Evolutionary conservation across 2,888 invertebrate species (phyloP).

Genomic region (Charanyca ferruginea): DNA sequence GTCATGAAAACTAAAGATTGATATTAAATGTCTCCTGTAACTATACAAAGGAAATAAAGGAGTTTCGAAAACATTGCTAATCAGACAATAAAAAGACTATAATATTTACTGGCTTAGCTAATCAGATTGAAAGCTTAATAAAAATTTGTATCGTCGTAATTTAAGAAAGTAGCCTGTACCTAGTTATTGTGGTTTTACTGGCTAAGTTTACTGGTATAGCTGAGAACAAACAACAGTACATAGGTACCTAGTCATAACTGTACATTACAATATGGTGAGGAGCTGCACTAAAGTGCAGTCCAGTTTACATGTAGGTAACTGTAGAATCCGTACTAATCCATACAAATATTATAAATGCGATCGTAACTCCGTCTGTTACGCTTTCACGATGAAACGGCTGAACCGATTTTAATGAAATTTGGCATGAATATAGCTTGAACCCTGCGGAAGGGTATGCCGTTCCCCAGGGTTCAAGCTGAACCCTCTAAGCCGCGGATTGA

Average conservation of each 20-base stretch:
- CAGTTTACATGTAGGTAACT: background rate
- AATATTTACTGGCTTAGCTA: constrained; percentile 7
- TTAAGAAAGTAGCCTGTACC: constrained; percentile 13
- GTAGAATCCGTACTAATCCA: no score
- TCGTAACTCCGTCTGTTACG: no score
- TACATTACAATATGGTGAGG: background rate
- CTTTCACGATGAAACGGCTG: no score
- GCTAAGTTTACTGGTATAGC: background rate
- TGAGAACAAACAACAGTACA: background rate
- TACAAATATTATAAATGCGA: no score
- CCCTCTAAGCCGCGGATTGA: no score
- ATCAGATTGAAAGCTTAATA: constrained; percentile 25
- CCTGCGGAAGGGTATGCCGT: no score
- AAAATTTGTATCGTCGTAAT: constrained; percentile 1
- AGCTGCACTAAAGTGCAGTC: constrained; percentile 1
- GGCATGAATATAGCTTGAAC: no score
- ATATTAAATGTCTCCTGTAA: no score
- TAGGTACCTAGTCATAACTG: no score
- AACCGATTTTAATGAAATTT: no score
- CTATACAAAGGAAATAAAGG: no score
- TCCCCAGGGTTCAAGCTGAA: no score
- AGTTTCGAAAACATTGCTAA: constrained; percentile 10
- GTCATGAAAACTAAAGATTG: background rate
- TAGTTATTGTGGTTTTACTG: constrained; percentile 1
- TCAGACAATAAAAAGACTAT: constrained; percentile 28